A percentile compares a stretch with the other conserved stretches of the same genome.
phyloP scores from a whole-genome alignment of 2,888 invertebrate species.

The Drosophila leonis region DNA sequence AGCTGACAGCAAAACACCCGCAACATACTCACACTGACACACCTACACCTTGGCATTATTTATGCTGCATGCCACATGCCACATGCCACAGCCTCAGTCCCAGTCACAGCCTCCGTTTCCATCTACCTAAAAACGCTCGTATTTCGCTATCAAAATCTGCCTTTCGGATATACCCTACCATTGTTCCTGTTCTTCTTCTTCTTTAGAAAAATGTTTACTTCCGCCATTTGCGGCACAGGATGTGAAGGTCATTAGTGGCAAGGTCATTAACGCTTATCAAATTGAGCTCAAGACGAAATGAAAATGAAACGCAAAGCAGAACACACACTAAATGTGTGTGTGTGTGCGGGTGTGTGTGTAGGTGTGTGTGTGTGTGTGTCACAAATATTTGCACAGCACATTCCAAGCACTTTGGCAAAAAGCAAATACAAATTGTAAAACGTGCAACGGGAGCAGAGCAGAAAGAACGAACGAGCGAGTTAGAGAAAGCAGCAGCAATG shows the following conservation, averaged over 20 bases:
- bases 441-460: slow-evolving; percentile 42
- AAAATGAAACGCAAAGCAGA: slow-evolving; percentile 15
- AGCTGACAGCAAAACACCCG: slow-evolving; percentile 34
- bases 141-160: slow-evolving; percentile 17
- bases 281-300: slow-evolving; percentile 32
- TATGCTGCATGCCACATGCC: slow-evolving; percentile 43
- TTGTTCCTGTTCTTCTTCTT: slow-evolving; percentile 36
- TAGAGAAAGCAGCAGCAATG: neutral
- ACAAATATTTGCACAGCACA: slow-evolving; percentile 74
- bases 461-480: neutral
- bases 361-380: slow-evolving; percentile 35
- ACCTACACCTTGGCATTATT: slow-evolving; percentile 29
- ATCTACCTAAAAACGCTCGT: slow-evolving; percentile 40
- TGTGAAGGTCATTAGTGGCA: slow-evolving; percentile 70
- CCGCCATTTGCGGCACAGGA: slow-evolving; percentile 58
- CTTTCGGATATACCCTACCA: slow-evolving; percentile 25
- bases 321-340: slow-evolving; percentile 15
- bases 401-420: slow-evolving; percentile 70
- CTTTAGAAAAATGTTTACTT: slow-evolving; percentile 32
- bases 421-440: slow-evolving; percentile 59
- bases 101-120: slow-evolving; percentile 21
- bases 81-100: slow-evolving; percentile 20
- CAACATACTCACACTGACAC: slow-evolving; percentile 13
- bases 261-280: slow-evolving; percentile 67
- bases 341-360: slow-evolving; percentile 22